phyloP scores from a whole-genome alignment of 2,113 vertebrate species.

The Sprattus sprattus region DNA sequence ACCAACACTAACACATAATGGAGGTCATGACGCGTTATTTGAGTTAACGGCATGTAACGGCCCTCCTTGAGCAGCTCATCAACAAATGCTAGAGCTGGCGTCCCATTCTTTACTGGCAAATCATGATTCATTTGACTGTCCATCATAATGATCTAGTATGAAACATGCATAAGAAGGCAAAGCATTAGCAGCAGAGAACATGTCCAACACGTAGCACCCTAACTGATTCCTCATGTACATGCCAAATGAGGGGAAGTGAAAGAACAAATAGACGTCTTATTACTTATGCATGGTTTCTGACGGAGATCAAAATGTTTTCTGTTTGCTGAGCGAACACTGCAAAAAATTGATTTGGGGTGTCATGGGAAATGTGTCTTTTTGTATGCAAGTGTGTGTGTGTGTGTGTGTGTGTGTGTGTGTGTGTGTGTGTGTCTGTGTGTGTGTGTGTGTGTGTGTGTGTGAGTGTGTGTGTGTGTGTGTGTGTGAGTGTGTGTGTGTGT shows the following conservation, averaged over 20 bases:
- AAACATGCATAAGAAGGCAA: not conserved
- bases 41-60: not conserved
- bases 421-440: too few species aligned
- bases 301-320: not conserved
- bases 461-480: too few species aligned
- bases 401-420: too few species aligned
- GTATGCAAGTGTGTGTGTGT: conserved; percentile 1
- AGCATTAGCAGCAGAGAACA: not conserved
- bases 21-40: not conserved
- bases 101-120: not conserved
- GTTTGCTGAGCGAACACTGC: not conserved
- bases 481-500: too few species aligned
- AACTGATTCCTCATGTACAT: not conserved
- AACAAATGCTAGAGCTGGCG: not conserved
- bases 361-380: not conserved
- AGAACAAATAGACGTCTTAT: not conserved
- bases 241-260: not conserved
- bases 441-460: too few species aligned
- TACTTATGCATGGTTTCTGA: not conserved
- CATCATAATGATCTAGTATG: conserved; percentile 1
- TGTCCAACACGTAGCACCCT: not conserved
- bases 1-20: not conserved
- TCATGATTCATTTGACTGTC: not conserved
- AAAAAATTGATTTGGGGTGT: not conserved
- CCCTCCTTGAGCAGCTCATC: not conserved